Percentiles rank a stretch among this genome's conserved stretches.
phyloP scores from a whole-genome alignment of 2,888 invertebrate genomes.

The Ceramica pisi region DNA sequence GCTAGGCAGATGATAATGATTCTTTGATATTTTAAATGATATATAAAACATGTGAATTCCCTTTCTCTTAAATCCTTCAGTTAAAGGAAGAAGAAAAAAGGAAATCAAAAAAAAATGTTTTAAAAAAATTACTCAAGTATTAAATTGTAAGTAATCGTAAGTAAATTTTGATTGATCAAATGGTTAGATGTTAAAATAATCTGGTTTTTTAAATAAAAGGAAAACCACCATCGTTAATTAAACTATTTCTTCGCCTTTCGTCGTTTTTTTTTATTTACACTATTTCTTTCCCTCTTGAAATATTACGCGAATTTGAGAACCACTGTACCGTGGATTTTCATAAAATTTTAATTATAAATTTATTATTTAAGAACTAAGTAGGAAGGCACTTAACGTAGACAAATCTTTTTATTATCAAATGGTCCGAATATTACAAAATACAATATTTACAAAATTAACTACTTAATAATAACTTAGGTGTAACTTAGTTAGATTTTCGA shows the following conservation, averaged over 20 bases:
- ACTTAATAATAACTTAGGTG: slow-evolving; percentile 35
- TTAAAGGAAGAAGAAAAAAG: slow-evolving; percentile 48
- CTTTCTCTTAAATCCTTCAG: slow-evolving; percentile 47
- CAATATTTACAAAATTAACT: slow-evolving; percentile 59
- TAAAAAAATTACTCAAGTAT: background rate
- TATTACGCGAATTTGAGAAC: background rate
- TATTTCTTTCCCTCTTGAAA: too few species aligned
- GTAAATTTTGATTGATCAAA: slow-evolving; percentile 1
- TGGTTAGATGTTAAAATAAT: slow-evolving; percentile 3
- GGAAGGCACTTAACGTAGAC: slow-evolving; percentile 18
- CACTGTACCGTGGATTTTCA: background rate
- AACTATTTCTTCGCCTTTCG: too few species aligned
- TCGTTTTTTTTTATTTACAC: too few species aligned
- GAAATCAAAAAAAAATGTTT: background rate
- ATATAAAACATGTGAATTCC: background rate
- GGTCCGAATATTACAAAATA: slow-evolving; percentile 26
- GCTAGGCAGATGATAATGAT: too few species aligned
- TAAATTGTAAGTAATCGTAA: slow-evolving; percentile 14
- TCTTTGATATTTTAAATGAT: background rate
- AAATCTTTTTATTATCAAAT: slow-evolving; percentile 9
- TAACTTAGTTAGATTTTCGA: slow-evolving; percentile 67
- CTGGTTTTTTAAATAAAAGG: background rate
- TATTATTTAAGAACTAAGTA: slow-evolving; percentile 30
- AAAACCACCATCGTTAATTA: too few species aligned
- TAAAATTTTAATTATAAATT: background rate